Evolutionary conservation across 2,888 invertebrate species (phyloP).

Genomic region (Trachelus tabidus): DNA sequence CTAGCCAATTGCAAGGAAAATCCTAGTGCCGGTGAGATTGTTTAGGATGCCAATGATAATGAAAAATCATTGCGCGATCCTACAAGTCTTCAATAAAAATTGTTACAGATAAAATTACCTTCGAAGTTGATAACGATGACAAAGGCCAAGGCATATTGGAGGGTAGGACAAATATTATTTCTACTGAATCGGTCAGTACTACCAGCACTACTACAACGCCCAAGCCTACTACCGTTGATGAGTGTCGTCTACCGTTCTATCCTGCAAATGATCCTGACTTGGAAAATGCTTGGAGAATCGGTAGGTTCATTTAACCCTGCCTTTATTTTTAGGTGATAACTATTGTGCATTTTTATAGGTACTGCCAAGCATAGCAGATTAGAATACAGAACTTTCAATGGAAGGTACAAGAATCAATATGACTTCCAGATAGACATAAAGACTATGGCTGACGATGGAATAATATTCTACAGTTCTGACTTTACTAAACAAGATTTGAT

Average conservation of each 20-base stretch:
- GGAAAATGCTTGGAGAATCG: conserved; percentile 73
- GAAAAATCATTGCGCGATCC: not conserved
- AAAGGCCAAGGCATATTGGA: conserved; percentile 1
- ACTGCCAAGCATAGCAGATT: conserved; percentile 77
- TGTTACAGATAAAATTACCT: conserved; percentile 22
- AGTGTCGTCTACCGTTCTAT: conserved; percentile 69
- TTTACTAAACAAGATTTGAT: conserved; percentile 75
- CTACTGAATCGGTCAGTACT: not conserved
- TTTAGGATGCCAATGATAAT: not conserved
- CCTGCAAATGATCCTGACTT: conserved; percentile 68
- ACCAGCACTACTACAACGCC: conserved; percentile 38
- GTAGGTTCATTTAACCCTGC: conserved; percentile 60
- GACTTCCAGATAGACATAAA: conserved; percentile 84
- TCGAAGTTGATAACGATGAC: too few species aligned
- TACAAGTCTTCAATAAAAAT: not conserved
- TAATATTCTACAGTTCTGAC: conserved; percentile 84
- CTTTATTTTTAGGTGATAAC: not conserved
- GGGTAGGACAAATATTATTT: not conserved
- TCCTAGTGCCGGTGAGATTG: not conserved
- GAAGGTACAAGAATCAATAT: conserved; percentile 74
- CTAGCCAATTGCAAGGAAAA: not conserved
- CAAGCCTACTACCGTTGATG: conserved; percentile 52
- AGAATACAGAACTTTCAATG: conserved; percentile 73
- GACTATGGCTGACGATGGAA: conserved; percentile 79
- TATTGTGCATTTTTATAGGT: conserved; percentile 64